These are phyloP conservation scores for Chanos chanos DNA, from an alignment of 2,797 vertebrate genomes.

Conservation along the genomic window DNA sequence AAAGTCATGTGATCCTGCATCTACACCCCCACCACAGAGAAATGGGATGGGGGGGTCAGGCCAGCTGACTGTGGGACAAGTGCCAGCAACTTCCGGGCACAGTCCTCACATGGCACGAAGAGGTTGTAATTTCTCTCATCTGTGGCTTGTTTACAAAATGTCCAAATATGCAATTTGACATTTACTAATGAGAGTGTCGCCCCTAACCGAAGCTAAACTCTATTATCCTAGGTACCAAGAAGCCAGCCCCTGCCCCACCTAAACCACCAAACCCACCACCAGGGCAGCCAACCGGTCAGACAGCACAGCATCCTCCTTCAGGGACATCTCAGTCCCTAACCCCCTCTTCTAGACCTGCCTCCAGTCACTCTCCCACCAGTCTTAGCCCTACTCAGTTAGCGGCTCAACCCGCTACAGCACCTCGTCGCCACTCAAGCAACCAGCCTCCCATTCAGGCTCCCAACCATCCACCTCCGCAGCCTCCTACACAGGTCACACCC, in stretches of 20 bases:
- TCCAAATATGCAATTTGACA: too few species aligned
- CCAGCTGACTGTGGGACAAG: conserved; percentile 70
- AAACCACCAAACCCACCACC: conserved; percentile 87
- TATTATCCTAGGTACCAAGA: conserved; percentile 79
- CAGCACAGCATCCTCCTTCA: conserved; percentile 53
- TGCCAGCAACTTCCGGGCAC: conserved; percentile 74
- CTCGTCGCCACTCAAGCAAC: conserved; percentile 83
- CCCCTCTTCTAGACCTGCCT: conserved; percentile 70
- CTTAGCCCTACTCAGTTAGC: conserved; percentile 61
- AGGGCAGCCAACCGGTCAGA: conserved; percentile 72
- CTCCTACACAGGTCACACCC: conserved; percentile 74
- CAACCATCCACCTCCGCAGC: conserved; percentile 89
- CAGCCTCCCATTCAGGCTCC: conserved; percentile 85
- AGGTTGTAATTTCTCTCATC: conserved; percentile 72
- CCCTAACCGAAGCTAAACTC: not conserved
- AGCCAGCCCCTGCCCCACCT: conserved; percentile 93
- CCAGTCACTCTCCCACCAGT: conserved; percentile 74
- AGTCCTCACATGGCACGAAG: conserved; percentile 87
- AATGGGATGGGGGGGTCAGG: conserved; percentile 66
- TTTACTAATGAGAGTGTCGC: not conserved
- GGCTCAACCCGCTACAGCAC: conserved; percentile 65
- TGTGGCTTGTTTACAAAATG: too few species aligned
- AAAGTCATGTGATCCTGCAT: conserved; percentile 76
- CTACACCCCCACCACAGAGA: conserved; percentile 69
- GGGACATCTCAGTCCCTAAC: conserved; percentile 71